Evolutionary conservation across 2,113 vertebrate genomes (phyloP), one percentile per base, ranked within the genome.

Genomic region (Sapajus apella): DNA sequence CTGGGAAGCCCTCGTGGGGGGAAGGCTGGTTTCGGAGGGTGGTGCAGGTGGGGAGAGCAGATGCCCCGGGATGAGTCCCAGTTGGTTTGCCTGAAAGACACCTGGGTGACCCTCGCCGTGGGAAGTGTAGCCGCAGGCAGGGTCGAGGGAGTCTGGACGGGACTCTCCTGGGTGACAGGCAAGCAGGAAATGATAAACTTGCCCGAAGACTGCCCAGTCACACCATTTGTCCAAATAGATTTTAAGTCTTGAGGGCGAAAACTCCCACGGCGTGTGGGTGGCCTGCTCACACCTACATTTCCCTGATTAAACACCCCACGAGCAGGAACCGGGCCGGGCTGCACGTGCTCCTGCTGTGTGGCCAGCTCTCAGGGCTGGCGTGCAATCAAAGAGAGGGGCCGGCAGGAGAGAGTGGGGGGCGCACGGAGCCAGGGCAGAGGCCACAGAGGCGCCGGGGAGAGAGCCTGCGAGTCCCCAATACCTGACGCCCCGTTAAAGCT

Each of bases 381-480:
- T 13, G 23, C 2, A 6, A 75, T 75, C 72, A 27, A 40, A 75
- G 72, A 75, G 72, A 75, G 3, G 37, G 37, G 40, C 25, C 12
- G 2, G 72, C 23, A 25, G 66, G 32, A 68, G 66, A 68, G 13
- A 68, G 13, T 5, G 14, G 32, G 13, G 64, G 66, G 66, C 66
- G 3, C 66, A 68, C 66, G 7, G 32, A 35, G 64, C 32, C 14
- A 35, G 32, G 66, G 16, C 32, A 3, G 32, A 18, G 66, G 32
- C 66, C 6, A 2, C 32, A 17, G 66, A 30, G 13, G 66, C 1
- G 6, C 66, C 1, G 0, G 21, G 12, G 72, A 1, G 3, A 14
- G 23, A 27, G 37, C 72, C 40, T 43, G 6, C 13, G 23, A 7
- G 72, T 35, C 32, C 32, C 30, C 32, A 3, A 14, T 68, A 35